Percentiles rank a stretch among this genome's conserved stretches.
phyloP scores from a whole-genome alignment of 2,113 vertebrate genomes.

The Notiomystis cincta region DNA sequence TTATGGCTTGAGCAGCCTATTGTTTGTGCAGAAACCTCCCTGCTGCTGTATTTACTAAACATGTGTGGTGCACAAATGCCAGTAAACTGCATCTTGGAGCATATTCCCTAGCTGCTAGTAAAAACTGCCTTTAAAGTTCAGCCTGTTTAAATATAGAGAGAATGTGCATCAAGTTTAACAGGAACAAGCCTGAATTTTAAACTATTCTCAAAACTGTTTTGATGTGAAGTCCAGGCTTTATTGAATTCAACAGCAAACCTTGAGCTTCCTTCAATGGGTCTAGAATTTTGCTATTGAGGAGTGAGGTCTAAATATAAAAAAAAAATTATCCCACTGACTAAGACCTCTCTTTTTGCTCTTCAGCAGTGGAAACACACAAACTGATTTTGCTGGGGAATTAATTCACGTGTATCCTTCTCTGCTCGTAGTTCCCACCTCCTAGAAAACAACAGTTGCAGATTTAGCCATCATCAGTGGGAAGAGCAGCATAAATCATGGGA shows the following conservation, averaged over 20 bases:
- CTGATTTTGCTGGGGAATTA: background rate
- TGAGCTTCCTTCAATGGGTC: background rate
- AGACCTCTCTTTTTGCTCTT: background rate
- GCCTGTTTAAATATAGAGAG: background rate
- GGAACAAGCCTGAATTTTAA: background rate
- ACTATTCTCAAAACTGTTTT: background rate
- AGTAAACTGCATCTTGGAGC: conserved; percentile 8
- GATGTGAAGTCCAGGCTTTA: background rate
- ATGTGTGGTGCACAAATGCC: conserved; percentile 47
- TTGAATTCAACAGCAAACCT: background rate
- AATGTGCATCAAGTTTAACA: background rate
- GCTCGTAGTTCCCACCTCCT: background rate
- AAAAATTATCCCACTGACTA: background rate
- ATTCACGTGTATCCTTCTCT: background rate
- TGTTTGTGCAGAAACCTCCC: conserved; percentile 50
- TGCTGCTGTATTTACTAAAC: conserved; percentile 58
- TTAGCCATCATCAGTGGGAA: background rate
- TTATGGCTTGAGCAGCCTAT: conserved; percentile 26
- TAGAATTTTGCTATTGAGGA: background rate
- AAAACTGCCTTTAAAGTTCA: conserved; percentile 12
- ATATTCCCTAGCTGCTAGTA: background rate
- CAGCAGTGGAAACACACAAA: background rate
- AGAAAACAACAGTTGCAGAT: background rate
- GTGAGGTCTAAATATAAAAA: background rate
- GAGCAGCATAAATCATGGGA: background rate